These are phyloP conservation scores for Mionectes olivaceus DNA, from an alignment of 2,797 vertebrate genomes.

Conservation along the genomic window DNA sequence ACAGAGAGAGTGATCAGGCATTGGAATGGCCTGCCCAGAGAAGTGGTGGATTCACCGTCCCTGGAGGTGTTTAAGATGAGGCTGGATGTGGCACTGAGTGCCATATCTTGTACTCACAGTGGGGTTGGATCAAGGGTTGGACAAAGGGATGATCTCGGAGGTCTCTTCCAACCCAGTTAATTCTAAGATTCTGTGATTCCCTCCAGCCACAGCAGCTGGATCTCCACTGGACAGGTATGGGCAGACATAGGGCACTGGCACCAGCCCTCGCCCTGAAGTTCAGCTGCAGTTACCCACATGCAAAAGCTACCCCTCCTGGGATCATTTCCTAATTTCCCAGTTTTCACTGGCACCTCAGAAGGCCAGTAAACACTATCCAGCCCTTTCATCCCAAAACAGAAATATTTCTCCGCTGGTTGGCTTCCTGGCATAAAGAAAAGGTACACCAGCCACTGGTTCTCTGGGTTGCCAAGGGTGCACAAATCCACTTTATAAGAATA, in stretches of 20 bases:
- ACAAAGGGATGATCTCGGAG: too few relatives aligned
- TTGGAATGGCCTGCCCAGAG: too few relatives aligned
- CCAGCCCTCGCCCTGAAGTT: not conserved
- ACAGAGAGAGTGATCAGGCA: too few relatives aligned
- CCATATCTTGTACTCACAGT: too few relatives aligned
- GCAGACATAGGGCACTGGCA: fast-evolving
- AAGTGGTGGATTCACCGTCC: too few relatives aligned
- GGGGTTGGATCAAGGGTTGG: too few relatives aligned
- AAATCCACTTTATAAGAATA: fast-evolving
- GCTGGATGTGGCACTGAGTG: too few relatives aligned
- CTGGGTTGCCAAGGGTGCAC: fast-evolving
- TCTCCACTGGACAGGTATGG: fast-evolving
- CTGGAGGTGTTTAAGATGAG: too few relatives aligned
- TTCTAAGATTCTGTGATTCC: too few relatives aligned
- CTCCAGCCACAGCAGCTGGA: not conserved
- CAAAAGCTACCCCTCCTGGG: not conserved
- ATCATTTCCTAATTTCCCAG: fast-evolving
- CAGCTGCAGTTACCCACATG: fast-evolving
- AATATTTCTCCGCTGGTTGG: not conserved
- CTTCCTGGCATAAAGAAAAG: not conserved
- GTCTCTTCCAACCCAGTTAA: too few relatives aligned
- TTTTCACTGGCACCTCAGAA: not conserved
- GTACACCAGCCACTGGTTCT: too few relatives aligned
- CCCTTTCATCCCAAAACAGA: not conserved
- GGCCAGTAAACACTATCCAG: not conserved